Evolutionary conservation across 2,113 vertebrate genomes (phyloP).

Genomic region (Mungos mungo): DNA sequence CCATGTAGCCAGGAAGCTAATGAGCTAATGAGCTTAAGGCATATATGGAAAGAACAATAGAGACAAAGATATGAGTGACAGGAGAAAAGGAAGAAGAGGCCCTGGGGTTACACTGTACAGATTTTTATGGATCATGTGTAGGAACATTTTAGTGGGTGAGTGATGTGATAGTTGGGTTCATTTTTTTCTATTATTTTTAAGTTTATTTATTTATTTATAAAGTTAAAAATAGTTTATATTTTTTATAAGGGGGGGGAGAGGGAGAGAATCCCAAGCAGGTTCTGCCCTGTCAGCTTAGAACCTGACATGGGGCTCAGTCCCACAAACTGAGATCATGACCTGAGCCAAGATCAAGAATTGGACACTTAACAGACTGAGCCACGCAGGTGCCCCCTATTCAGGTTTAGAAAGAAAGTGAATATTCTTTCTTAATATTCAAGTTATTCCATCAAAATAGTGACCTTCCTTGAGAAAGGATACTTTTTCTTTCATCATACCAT

Average conservation of each 20-base stretch:
- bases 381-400: too few relatives aligned
- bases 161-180: not conserved
- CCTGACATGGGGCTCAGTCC: too few relatives aligned
- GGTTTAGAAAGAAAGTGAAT: not conserved
- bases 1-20: not conserved
- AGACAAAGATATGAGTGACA: too few relatives aligned
- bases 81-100: not conserved
- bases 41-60: not conserved
- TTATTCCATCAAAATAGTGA: not conserved
- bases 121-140: not conserved
- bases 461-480: not conserved
- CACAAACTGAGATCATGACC: too few relatives aligned
- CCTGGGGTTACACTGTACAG: fast-evolving
- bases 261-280: too few relatives aligned
- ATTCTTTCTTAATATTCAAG: not conserved
- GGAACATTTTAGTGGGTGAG: not conserved
- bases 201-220: too few relatives aligned
- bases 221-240: too few relatives aligned
- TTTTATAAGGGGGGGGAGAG: too few relatives aligned
- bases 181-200: too few relatives aligned
- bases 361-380: too few relatives aligned
- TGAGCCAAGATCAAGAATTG: too few relatives aligned
- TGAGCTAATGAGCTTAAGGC: not conserved
- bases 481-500: not conserved
- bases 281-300: too few relatives aligned